Base-by-base conservation (phyloP, 2,113 vertebrate species). In the Psilopsiagon aurifrons region DNA sequence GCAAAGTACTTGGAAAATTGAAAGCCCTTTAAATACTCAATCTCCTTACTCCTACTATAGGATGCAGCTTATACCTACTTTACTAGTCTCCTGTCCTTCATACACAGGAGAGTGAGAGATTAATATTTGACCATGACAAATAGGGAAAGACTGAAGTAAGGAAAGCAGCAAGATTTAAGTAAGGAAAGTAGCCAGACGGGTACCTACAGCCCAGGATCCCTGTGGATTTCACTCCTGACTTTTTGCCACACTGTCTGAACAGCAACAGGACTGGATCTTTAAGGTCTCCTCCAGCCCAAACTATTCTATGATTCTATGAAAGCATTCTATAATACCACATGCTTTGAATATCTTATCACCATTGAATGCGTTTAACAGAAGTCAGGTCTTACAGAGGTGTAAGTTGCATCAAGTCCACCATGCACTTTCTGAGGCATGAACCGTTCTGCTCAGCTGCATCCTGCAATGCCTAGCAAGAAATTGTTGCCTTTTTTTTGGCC, bases 71-170 rank as follows among this genome's bases (percentile, higher is more conserved):
- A 7, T 20, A 10, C 23, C 33, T 70, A 6, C 52, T 66, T 41
- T 37, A 37, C 33, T 88, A 5, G 31, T 68, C 64, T 75, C 41
- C 57, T 60, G 43, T 23, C 11, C 27, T 28, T 27, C 9, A 29
- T 2, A 9, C 18, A 31, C 33, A 12, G 37, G 4, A 41, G 12
- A 66, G 33, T 1, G 24, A 2, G 13, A 82, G 22, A 6, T 20
- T 41, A 13, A 0, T 16, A 4, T 43, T 2, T 60, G 41, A 23
- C 31, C 18, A 24, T 3, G 12, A 9, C 55, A 66, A 7, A 22
- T 1, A 66, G 57, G 27, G 41, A 70, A 24, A 24, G 54, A 13
- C 7, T 33, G 60, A 44, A 18, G 49, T 19, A 15, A 44, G n/a
- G 57, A 54, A 54, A 67, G 76, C n/a, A 41, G 33, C 12, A 27